Percentiles rank a stretch among this genome's conserved stretches.
Conservation (phyloP, 2,113 vertebrate genomes). For the Helogale parvula region DNA sequence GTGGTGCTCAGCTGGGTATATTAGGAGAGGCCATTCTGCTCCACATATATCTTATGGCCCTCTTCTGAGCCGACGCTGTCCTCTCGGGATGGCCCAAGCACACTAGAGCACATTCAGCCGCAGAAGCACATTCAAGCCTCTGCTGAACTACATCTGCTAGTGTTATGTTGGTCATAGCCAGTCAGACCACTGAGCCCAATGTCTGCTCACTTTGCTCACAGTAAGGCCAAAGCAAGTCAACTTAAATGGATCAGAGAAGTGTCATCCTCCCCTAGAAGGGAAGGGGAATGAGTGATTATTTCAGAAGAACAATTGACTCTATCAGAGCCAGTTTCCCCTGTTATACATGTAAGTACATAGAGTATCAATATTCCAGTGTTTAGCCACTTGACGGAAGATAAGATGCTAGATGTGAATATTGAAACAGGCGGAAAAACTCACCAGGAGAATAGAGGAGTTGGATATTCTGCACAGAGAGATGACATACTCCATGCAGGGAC, state of each 20-base stretch:
- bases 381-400: not conserved
- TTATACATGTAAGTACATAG: not conserved
- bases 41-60: fast-evolving
- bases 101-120: not conserved
- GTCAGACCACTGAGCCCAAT: not conserved
- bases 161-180: not conserved
- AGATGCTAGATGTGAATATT: not conserved
- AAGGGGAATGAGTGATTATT: not conserved
- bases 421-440: not conserved
- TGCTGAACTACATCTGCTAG: not conserved
- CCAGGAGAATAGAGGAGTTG: not conserved
- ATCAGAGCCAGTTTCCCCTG: not conserved
- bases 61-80: not conserved
- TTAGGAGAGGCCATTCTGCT: fast-evolving
- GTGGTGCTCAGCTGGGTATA: not conserved
- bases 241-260: not conserved
- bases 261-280: not conserved
- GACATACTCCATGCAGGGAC: not conserved
- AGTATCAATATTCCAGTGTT: not conserved
- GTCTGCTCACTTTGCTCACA: not conserved
- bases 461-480: not conserved
- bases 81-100: fast-evolving
- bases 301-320: not conserved
- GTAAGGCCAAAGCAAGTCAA: not conserved
- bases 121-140: not conserved